Conservation (phyloP, 2,888 invertebrate species). For the Operophtera brumata region DNA sequence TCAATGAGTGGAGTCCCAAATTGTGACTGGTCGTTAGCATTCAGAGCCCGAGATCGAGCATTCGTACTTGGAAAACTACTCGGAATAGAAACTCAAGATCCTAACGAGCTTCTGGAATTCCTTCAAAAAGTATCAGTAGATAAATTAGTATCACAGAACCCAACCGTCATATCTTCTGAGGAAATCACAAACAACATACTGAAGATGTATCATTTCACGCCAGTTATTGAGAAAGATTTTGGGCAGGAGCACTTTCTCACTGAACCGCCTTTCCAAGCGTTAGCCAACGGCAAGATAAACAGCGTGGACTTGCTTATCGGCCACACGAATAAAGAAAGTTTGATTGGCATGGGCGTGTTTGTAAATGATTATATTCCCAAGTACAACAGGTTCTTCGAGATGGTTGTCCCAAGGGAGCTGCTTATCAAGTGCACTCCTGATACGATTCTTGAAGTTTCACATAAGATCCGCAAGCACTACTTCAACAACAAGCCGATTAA, state of each 20-base stretch:
- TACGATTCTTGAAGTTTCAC: constrained; percentile 32
- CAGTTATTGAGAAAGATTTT: constrained; percentile 42
- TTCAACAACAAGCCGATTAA: constrained; percentile 35
- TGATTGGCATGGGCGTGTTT: background rate
- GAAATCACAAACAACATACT: constrained; percentile 19
- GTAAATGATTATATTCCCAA: background rate
- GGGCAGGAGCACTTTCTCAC: constrained; percentile 37
- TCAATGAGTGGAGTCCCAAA: constrained; percentile 81
- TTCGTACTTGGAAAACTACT: constrained; percentile 45
- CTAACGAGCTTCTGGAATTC: constrained; percentile 43
- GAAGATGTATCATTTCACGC: constrained; percentile 34
- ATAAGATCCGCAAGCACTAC: constrained; percentile 37
- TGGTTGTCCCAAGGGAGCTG: constrained; percentile 19
- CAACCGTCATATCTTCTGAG: constrained; percentile 29
- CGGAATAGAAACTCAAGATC: constrained; percentile 45
- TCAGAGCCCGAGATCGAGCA: constrained; percentile 41
- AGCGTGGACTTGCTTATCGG: constrained; percentile 84
- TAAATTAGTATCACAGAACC: constrained; percentile 34
- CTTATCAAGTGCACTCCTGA: constrained; percentile 26
- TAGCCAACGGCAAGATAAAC: constrained; percentile 57
- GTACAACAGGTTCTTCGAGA: constrained; percentile 13
- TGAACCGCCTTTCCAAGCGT: constrained; percentile 28
- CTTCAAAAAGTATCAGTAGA: constrained; percentile 44
- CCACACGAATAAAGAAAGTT: constrained; percentile 83
- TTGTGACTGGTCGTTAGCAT: constrained; percentile 44